These are phyloP conservation scores for Gastrophysa polygoni DNA, from an alignment of 2,888 invertebrate genomes.

Conservation along the genomic window DNA sequence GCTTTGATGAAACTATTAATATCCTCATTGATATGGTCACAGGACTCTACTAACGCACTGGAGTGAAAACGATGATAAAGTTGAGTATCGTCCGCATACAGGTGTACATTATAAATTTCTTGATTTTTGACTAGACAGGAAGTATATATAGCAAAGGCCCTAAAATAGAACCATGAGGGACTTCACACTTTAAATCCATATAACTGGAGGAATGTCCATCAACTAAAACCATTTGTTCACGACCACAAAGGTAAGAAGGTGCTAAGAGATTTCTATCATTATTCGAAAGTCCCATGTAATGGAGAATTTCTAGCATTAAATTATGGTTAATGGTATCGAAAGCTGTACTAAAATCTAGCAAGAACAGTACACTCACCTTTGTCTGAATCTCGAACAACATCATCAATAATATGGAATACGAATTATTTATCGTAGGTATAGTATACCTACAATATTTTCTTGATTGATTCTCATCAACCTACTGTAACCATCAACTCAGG, in stretches of 20 bases:
- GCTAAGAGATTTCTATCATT: slow-evolving; percentile 3
- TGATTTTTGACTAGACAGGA: neutral
- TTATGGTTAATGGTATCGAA: slow-evolving; percentile 7
- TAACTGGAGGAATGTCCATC: slow-evolving; percentile 7
- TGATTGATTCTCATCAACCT: too few species aligned
- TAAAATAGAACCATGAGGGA: slow-evolving; percentile 8
- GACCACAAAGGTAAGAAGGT: neutral
- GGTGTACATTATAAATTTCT: slow-evolving; percentile 1
- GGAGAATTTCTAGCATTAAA: neutral
- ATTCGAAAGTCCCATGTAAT: neutral
- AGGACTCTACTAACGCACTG: neutral
- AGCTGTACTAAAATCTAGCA: slow-evolving; percentile 10
- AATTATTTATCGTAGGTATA: too few species aligned
- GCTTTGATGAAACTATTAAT: neutral
- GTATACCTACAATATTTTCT: too few species aligned
- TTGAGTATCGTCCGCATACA: slow-evolving; percentile 7
- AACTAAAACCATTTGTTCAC: slow-evolving; percentile 7
- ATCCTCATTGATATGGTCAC: neutral
- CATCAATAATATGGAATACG: neutral
- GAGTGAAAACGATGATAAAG: neutral
- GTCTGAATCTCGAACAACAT: neutral
- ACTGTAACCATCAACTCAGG: too few species aligned
- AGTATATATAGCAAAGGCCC: slow-evolving; percentile 5
- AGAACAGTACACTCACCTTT: slow-evolving; percentile 2
- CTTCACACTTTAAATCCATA: slow-evolving; percentile 9